Percentiles rank a stretch among this genome's conserved stretches.
Conservation (phyloP, 2,888 invertebrate genomes). For the Portevinia maculata region DNA sequence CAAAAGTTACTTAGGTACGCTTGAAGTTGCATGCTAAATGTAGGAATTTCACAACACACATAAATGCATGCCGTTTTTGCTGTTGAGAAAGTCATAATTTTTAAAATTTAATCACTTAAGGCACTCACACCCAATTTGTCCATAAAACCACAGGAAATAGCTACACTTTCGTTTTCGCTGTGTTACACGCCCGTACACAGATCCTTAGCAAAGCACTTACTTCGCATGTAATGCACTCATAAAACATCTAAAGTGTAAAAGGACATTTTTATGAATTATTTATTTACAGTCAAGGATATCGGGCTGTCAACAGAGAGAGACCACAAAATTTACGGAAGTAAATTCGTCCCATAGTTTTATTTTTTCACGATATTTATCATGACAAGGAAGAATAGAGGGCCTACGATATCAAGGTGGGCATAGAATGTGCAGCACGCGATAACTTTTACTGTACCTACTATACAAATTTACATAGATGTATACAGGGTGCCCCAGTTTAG, state of each 20-base stretch:
- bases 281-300: slow-evolving; percentile 64
- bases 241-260: slow-evolving; percentile 69
- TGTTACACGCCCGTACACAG: neutral
- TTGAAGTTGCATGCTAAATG: no score
- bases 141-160: neutral
- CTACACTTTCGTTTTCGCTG: slow-evolving; percentile 19
- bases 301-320: slow-evolving; percentile 63
- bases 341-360: slow-evolving; percentile 48
- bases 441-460: no score
- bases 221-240: slow-evolving; percentile 55
- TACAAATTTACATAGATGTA: no score
- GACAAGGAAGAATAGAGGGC: neutral
- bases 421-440: slow-evolving; percentile 49
- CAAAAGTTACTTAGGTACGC: no score
- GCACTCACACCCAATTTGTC: slow-evolving; percentile 1
- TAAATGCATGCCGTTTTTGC: no score
- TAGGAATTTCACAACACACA: no score
- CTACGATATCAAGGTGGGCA: slow-evolving; percentile 9
- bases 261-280: slow-evolving; percentile 65
- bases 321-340: slow-evolving; percentile 64
- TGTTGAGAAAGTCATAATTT: no score
- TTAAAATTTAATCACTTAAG: neutral
- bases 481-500: no score
- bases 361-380: slow-evolving; percentile 59
- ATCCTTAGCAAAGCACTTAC: neutral